Evolutionary conservation across 1,140 invertebrate genomes (phyloP).

Genomic region (Berghia stephanieae): DNA sequence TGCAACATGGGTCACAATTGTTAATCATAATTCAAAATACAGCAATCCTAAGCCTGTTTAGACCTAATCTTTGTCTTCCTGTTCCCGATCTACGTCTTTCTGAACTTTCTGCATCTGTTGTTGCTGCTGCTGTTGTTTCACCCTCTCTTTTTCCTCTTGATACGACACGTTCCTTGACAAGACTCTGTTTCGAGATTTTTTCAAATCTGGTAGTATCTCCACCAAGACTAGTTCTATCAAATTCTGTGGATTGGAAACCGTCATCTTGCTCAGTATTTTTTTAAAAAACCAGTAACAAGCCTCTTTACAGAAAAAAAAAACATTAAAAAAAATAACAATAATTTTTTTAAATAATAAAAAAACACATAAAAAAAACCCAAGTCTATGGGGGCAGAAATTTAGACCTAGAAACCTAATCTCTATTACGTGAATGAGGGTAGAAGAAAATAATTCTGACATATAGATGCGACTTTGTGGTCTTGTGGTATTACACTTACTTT

Average conservation of each 20-base stretch:
- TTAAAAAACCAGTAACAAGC: not conserved
- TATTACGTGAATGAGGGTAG: no score
- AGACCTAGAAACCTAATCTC: no score
- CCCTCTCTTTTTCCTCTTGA: no score
- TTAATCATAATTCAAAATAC: not conserved
- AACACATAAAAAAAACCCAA: not conserved
- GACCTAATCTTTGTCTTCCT: not conserved
- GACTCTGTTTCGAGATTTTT: slow-evolving; percentile 13
- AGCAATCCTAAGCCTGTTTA: not conserved
- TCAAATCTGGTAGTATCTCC: slow-evolving; percentile 36
- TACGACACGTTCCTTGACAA: not conserved
- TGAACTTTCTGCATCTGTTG: not conserved
- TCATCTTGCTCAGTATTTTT: not conserved
- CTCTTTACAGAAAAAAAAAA: not conserved
- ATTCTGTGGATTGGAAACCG: slow-evolving; percentile 25
- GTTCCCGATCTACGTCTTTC: not conserved
- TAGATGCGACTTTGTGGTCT: no score
- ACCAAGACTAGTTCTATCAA: slow-evolving; percentile 36
- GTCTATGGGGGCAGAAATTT: not conserved
- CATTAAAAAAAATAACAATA: no score
- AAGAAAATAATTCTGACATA: no score
- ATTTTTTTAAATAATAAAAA: no score
- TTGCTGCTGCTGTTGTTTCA: no score
- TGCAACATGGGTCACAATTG: not conserved
- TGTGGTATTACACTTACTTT: no score